Percentiles rank a stretch among this genome's conserved stretches.
These are phyloP conservation scores for Acestrorhynchus altus DNA, from an alignment of 2,797 vertebrate genomes.

Conservation along the genomic window DNA sequence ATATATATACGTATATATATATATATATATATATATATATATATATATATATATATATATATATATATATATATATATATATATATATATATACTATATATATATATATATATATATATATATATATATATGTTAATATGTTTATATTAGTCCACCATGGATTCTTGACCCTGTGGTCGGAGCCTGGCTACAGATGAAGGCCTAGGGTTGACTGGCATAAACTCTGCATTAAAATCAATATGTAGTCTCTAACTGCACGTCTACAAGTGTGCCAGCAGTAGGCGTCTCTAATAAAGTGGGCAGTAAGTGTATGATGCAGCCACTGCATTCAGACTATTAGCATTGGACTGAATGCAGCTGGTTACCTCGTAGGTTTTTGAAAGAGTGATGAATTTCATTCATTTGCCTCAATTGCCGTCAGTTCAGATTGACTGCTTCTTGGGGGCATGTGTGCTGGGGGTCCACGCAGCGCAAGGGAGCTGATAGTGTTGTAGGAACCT, in stretches of 20 bases:
- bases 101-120: too few species aligned
- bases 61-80: too few species aligned
- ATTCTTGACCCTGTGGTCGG: neutral
- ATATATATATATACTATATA: too few species aligned
- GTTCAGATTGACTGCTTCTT: neutral
- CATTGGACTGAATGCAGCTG: neutral
- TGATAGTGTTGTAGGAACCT: constrained; percentile 21
- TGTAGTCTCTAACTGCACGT: neutral
- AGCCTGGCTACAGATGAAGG: neutral
- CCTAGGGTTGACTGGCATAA: neutral
- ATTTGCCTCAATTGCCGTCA: neutral
- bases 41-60: too few species aligned
- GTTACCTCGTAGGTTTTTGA: constrained; percentile 4
- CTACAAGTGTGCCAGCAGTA: neutral
- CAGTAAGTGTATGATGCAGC: neutral
- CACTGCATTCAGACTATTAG: neutral
- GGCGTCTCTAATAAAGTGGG: neutral
- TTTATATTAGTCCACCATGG: too few species aligned
- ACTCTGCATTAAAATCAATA: neutral
- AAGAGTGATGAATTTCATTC: neutral
- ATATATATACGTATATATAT: too few species aligned
- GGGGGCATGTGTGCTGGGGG: neutral
- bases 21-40: too few species aligned
- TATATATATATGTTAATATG: too few species aligned
- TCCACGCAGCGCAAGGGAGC: neutral